Evolutionary conservation across 2,888 invertebrate species (phyloP).

Genomic region (Amphipoea lucens): DNA sequence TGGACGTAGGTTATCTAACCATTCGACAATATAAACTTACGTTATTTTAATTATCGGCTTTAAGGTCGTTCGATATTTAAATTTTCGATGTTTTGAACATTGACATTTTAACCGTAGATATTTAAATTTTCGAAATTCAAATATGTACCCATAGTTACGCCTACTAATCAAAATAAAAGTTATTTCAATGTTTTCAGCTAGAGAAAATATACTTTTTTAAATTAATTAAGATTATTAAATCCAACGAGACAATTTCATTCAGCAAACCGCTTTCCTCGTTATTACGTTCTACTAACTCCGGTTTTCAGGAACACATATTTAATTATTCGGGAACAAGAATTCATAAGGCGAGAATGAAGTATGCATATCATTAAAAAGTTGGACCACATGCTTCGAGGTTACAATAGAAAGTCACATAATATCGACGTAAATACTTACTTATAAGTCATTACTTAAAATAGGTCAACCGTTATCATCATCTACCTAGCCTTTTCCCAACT

Average conservation of each 20-base stretch:
- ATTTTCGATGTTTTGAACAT: no score
- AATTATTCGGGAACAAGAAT: slow-evolving; percentile 59
- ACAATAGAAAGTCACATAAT: slow-evolving; percentile 31
- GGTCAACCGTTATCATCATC: neutral
- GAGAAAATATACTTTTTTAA: neutral
- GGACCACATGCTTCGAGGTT: slow-evolving; percentile 16
- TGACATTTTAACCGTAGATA: no score
- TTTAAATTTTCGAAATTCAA: no score
- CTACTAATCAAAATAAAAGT: neutral
- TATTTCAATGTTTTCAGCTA: neutral
- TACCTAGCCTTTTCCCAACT: no score
- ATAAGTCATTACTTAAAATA: neutral
- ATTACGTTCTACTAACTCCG: slow-evolving; percentile 22
- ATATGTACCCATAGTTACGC: no score
- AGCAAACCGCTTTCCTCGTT: slow-evolving; percentile 25
- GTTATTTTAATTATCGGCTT: no score
- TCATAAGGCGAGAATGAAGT: slow-evolving; percentile 57
- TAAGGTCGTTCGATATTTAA: no score
- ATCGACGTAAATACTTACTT: slow-evolving; percentile 2
- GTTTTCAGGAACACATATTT: slow-evolving; percentile 48
- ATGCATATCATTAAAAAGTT: slow-evolving; percentile 60
- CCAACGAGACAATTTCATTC: slow-evolving; percentile 2
- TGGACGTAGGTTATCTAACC: no score
- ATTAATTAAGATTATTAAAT: slow-evolving; percentile 1
- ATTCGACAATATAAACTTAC: no score